phyloP scores from a whole-genome alignment of 2,113 vertebrate species.

The Uria aalge region DNA sequence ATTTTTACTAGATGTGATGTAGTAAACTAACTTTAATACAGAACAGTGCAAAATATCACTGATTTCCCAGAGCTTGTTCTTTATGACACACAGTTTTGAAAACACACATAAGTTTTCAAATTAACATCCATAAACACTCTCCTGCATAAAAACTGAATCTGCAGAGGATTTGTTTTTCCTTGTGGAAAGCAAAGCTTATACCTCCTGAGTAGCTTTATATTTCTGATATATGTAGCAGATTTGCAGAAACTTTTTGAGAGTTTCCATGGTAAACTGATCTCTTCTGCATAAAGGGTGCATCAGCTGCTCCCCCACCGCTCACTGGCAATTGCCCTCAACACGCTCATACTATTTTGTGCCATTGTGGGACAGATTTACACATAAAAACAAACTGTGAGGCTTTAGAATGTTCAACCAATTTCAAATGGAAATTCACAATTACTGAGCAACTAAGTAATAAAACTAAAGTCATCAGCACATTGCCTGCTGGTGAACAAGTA shows the following conservation, averaged over 20 bases:
- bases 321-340: neutral
- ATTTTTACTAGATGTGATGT: conserved; percentile 25
- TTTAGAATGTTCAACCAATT: neutral
- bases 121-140: conserved; percentile 27
- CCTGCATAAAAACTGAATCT: neutral
- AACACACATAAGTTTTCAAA: neutral
- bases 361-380: neutral
- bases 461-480: neutral
- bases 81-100: neutral
- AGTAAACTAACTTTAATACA: conserved; percentile 10
- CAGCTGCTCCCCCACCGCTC: neutral
- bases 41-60: neutral
- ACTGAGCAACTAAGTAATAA: neutral
- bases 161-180: neutral
- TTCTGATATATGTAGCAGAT: neutral
- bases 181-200: neutral
- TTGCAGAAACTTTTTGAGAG: neutral
- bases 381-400: neutral
- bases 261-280: neutral
- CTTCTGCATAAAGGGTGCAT: neutral
- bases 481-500: neutral
- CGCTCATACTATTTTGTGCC: neutral
- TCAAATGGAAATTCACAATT: neutral
- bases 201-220: neutral
- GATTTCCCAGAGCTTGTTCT: neutral